A percentile compares a stretch with the other conserved stretches of the same genome.
Evolutionary conservation across 1,140 invertebrate genomes (phyloP).

Genomic region (Spodoptera frugiperda): DNA sequence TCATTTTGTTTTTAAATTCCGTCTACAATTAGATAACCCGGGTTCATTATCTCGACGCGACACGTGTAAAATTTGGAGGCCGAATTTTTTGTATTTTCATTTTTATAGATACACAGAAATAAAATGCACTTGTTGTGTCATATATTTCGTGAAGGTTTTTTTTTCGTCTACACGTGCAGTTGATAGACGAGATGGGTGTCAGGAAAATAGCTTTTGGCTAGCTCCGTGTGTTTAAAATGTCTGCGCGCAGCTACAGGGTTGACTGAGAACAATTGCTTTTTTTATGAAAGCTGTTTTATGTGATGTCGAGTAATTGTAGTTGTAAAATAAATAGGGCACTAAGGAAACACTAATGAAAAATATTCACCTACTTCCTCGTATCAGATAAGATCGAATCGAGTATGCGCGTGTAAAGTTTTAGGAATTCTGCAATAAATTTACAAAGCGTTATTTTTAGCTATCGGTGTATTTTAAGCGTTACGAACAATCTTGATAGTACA

Average conservation of each 20-base stretch:
- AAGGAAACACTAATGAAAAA: background rate
- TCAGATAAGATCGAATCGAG: background rate
- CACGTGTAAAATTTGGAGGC: constrained; percentile 60
- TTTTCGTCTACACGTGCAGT: constrained; percentile 30
- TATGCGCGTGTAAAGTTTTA: background rate
- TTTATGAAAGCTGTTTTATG: background rate
- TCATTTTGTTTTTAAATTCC: constrained; percentile 62
- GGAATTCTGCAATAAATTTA: background rate
- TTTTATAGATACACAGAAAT: constrained; percentile 16
- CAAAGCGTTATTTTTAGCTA: background rate
- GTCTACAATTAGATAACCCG: constrained; percentile 56
- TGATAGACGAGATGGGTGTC: background rate
- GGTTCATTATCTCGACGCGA: constrained; percentile 32
- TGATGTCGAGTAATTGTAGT: background rate
- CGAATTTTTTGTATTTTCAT: constrained; percentile 1
- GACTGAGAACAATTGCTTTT: background rate
- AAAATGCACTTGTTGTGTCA: constrained; percentile 39
- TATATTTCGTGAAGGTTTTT: background rate
- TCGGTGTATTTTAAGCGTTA: background rate
- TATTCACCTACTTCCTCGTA: background rate
- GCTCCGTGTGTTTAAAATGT: background rate
- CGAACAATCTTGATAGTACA: background rate
- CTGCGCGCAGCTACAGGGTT: background rate
- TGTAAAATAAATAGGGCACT: background rate
- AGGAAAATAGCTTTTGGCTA: constrained; percentile 11